Conservation (phyloP, 35 echinoderm and acorn worm genomes). For the Patiria miniata region DNA sequence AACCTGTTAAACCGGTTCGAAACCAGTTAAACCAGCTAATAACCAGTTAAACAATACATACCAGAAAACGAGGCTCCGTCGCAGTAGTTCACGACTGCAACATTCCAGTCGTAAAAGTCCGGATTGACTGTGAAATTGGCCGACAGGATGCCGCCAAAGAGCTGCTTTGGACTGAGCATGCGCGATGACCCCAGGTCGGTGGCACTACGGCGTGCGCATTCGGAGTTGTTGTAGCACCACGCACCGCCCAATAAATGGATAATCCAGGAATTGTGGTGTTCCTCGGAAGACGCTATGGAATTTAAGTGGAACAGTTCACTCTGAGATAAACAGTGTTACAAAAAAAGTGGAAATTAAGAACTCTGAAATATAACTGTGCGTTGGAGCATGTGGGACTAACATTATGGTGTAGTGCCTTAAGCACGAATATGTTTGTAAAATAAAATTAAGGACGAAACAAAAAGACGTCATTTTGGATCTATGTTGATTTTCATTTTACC, state of each 20-base stretch:
- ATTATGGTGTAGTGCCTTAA: no score
- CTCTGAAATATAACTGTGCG: not conserved
- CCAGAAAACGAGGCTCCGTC: constrained; percentile 77
- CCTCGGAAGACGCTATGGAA: not conserved
- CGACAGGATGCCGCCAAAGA: constrained; percentile 49
- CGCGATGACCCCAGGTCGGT: constrained; percentile 53
- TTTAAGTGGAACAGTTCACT: no score
- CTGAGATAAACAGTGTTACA: not conserved
- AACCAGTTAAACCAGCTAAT: no score
- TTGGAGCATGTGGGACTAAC: constrained; percentile 39
- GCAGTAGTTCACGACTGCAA: constrained; percentile 54
- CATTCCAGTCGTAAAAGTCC: constrained; percentile 78
- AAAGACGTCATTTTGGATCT: no score
- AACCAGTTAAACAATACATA: not conserved
- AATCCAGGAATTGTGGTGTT: constrained; percentile 45
- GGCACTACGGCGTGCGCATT: constrained; percentile 52
- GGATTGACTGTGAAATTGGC: constrained; percentile 56
- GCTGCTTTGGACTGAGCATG: not conserved
- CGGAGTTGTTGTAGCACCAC: constrained; percentile 64
- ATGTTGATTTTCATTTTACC: no score
- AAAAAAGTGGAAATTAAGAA: not conserved
- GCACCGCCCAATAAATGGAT: constrained; percentile 51
- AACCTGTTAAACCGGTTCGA: no score
- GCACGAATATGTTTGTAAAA: no score
- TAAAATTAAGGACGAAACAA: no score